A percentile compares a stretch with the other conserved stretches of the same genome.
Conservation (phyloP, 2,797 vertebrate genomes). For the Danio aesculapii region DNA sequence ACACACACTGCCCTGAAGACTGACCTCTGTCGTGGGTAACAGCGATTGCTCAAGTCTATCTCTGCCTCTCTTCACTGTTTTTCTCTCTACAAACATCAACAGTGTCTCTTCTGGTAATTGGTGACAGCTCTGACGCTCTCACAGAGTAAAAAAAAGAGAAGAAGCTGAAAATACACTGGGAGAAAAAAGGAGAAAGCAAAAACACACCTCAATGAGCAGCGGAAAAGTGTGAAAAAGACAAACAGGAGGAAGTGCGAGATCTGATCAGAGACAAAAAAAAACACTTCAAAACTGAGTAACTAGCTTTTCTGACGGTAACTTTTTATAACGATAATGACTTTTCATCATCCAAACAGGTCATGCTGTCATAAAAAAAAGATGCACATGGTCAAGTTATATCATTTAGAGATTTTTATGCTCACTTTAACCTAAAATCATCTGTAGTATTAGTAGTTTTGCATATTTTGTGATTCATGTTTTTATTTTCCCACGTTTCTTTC, state of each 20-base stretch:
- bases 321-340: no score
- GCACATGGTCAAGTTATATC: background rate
- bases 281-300: background rate
- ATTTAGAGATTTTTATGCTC: background rate
- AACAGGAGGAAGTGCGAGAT: background rate
- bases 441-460: no score
- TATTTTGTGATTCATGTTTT: no score
- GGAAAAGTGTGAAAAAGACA: background rate
- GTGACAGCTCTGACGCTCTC: background rate
- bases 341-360: conserved; percentile 1
- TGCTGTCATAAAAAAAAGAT: background rate
- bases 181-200: background rate
- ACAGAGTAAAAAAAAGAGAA: background rate
- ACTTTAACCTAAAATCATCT: background rate
- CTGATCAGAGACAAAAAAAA: background rate
- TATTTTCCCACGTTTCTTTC: no score
- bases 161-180: background rate
- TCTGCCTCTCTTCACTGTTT: background rate
- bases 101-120: conserved; percentile 29
- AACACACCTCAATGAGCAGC: background rate
- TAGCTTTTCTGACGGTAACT: background rate
- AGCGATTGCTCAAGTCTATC: background rate
- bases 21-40: conserved; percentile 21
- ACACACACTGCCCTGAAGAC: conserved; percentile 21
- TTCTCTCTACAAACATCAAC: conserved; percentile 7